phyloP scores from a whole-genome alignment of 2,888 invertebrate genomes.

The Myopa testacea region DNA sequence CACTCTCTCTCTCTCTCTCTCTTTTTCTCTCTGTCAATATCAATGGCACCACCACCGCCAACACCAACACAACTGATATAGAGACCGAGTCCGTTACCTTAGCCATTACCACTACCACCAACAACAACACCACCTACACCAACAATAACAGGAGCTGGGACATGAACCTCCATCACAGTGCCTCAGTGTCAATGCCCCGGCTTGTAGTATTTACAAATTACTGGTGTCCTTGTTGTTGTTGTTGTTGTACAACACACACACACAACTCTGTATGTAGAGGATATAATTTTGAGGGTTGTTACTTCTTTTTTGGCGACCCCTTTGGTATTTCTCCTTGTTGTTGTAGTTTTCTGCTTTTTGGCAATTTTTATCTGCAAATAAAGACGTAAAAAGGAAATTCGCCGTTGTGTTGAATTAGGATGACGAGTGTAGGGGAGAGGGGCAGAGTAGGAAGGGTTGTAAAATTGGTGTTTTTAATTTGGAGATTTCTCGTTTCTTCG shows the following conservation, averaged over 20 bases:
- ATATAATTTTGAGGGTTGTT: not conserved
- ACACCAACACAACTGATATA: not conserved
- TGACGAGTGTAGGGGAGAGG: not conserved
- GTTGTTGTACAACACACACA: not conserved
- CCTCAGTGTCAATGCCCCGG: conserved; percentile 15
- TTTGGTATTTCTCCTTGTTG: not conserved
- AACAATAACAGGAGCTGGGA: not conserved
- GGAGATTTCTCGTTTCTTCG: not conserved
- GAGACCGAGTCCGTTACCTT: not conserved
- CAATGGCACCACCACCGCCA: not conserved
- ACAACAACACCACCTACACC: conserved; percentile 1
- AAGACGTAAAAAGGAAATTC: conserved; percentile 1
- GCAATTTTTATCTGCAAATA: conserved; percentile 1
- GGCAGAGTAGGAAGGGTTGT: not conserved
- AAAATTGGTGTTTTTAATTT: conserved; percentile 13
- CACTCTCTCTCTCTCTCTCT: too few species aligned
- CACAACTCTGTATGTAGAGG: not conserved
- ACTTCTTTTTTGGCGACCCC: not conserved
- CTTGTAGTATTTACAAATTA: not conserved
- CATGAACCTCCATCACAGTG: not conserved
- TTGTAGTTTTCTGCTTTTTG: not conserved
- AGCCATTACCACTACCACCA: not conserved
- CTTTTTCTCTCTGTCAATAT: too few species aligned
- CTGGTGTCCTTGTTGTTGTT: not conserved
- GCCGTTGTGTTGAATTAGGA: not conserved